Percentiles rank a stretch among this genome's conserved stretches.
Evolutionary conservation across 1,140 invertebrate species (phyloP).

Genomic region (Harlomillsia oculata): DNA sequence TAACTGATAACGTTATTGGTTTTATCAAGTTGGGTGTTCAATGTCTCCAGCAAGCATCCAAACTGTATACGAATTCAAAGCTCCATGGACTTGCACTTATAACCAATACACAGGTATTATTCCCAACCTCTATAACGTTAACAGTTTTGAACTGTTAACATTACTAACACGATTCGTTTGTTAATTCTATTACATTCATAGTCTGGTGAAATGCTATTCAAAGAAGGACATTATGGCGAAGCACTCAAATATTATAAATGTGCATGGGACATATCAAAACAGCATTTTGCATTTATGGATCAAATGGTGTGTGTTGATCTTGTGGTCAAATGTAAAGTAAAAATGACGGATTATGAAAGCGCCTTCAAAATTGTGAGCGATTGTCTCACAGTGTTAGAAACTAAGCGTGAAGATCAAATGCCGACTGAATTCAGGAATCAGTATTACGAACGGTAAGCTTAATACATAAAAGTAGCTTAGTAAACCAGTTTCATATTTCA

Average conservation of each 20-base stretch:
- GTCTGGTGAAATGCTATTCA: slow-evolving; percentile 14
- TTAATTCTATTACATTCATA: not conserved
- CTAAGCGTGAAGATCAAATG: not conserved
- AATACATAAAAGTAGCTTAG: not conserved
- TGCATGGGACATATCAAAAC: slow-evolving; percentile 17
- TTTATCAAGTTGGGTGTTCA: slow-evolving; percentile 18
- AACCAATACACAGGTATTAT: slow-evolving; percentile 2
- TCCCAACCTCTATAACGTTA: too few species aligned
- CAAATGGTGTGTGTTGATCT: slow-evolving; percentile 19
- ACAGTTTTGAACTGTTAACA: too few species aligned
- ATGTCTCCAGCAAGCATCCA: slow-evolving; percentile 12
- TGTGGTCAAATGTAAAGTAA: slow-evolving; percentile 24
- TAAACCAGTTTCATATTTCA: not conserved
- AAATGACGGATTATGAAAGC: slow-evolving; percentile 26
- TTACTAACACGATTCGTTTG: not conserved
- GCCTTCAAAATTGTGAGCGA: slow-evolving; percentile 24
- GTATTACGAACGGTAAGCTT: not conserved
- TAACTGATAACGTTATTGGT: not conserved
- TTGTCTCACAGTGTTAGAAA: not conserved
- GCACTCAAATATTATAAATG: slow-evolving; percentile 19
- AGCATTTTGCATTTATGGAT: slow-evolving; percentile 18
- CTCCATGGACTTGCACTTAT: slow-evolving; percentile 6
- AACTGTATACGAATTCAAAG: slow-evolving; percentile 16
- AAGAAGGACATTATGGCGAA: slow-evolving; percentile 21
- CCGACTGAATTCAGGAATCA: not conserved